A percentile compares a stretch with the other conserved stretches of the same genome.
These are phyloP conservation scores for Tympanuchus pallidicinctus DNA, from an alignment of 2,113 vertebrate species.

Conservation along the genomic window DNA sequence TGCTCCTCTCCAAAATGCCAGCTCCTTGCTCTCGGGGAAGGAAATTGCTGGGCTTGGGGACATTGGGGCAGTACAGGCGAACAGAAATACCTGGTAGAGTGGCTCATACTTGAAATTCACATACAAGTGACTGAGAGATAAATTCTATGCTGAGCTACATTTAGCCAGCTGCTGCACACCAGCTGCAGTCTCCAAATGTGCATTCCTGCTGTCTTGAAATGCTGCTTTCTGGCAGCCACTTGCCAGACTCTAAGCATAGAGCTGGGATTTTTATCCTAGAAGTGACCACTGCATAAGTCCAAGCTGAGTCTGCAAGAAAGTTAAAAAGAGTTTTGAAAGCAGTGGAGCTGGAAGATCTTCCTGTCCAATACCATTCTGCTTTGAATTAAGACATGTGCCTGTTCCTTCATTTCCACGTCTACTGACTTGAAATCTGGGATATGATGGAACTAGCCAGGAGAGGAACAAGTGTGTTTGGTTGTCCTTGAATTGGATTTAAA, in stretches of 20 bases:
- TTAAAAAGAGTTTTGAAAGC: not conserved
- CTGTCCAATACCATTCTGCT: not conserved
- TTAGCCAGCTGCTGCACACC: not conserved
- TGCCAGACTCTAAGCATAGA: not conserved
- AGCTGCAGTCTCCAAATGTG: not conserved
- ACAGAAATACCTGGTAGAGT: not conserved
- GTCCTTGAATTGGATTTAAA: not conserved
- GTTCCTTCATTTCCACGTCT: not conserved
- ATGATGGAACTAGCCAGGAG: not conserved
- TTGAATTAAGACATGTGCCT: not conserved
- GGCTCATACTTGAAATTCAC: conserved; percentile 2
- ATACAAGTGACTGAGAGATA: not conserved
- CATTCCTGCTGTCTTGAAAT: not conserved
- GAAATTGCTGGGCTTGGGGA: not conserved
- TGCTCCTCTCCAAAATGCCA: not conserved
- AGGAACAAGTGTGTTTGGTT: not conserved
- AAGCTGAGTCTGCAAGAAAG: not conserved
- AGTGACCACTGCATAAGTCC: fast-evolving
- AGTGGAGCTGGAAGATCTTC: not conserved
- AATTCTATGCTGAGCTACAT: conserved; percentile 22
- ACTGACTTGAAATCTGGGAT: not conserved
- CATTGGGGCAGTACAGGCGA: not conserved
- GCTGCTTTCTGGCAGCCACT: not conserved
- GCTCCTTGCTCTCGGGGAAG: not conserved
- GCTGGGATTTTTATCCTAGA: not conserved